Evolutionary conservation across 2,888 invertebrate genomes (phyloP).

Genomic region (Volucella zonaria): DNA sequence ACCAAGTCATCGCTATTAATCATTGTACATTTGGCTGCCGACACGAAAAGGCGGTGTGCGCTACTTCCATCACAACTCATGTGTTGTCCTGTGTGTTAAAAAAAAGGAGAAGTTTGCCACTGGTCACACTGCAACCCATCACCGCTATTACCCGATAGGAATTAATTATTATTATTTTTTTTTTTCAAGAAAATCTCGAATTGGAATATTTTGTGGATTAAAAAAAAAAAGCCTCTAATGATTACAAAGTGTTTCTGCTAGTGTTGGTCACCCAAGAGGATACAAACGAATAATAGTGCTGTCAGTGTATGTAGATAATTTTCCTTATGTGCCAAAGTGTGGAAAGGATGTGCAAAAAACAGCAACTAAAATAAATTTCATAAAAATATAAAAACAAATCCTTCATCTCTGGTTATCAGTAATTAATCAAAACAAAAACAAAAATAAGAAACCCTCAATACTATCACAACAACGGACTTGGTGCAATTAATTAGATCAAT

Average conservation of each 20-base stretch:
- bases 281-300: constrained; percentile 11
- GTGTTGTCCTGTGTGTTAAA: constrained; percentile 53
- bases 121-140: constrained; percentile 28
- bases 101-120: neutral
- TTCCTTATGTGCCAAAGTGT: constrained; percentile 27
- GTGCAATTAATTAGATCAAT: constrained; percentile 70
- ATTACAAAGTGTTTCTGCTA: constrained; percentile 36
- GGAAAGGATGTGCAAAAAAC: constrained; percentile 59
- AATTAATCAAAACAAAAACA: constrained; percentile 48
- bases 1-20: constrained; percentile 79
- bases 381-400: constrained; percentile 24
- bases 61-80: constrained; percentile 64
- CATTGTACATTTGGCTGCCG: constrained; percentile 82
- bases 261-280: constrained; percentile 50
- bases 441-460: neutral
- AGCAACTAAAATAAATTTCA: constrained; percentile 41
- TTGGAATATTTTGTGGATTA: constrained; percentile 44
- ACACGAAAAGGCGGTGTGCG: constrained; percentile 80
- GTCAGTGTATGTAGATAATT: constrained; percentile 12
- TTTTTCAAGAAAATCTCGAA: constrained; percentile 24
- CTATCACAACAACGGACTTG: constrained; percentile 39
- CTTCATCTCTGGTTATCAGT: constrained; percentile 49
- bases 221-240: constrained; percentile 66
- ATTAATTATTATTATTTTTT: constrained; percentile 22
- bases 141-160: constrained; percentile 30